Evolutionary conservation across 2,113 vertebrate genomes (phyloP).

Genomic region (Saiga tatarica): DNA sequence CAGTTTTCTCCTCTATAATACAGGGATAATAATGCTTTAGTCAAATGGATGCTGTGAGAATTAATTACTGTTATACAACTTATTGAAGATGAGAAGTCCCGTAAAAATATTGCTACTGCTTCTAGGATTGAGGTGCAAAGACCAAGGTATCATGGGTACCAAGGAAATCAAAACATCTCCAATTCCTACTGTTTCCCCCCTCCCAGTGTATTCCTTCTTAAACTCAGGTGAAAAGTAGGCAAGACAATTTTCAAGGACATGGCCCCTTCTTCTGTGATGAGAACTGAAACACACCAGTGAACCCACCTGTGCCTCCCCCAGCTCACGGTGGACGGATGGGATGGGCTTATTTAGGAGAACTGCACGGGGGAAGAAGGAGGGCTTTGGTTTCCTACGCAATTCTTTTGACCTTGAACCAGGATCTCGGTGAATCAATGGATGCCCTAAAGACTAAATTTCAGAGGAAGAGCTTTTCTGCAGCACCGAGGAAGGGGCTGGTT

Average conservation of each 20-base stretch:
- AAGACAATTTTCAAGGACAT: slow-evolving; percentile 61
- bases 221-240: slow-evolving; percentile 38
- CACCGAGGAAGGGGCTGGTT: background rate
- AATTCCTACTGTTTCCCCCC: slow-evolving; percentile 36
- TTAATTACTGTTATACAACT: slow-evolving; percentile 70
- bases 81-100: slow-evolving; percentile 57
- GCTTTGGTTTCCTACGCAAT: background rate
- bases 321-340: background rate
- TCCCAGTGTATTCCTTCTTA: background rate
- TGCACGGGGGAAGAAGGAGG: background rate
- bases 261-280: slow-evolving; percentile 39
- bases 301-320: background rate
- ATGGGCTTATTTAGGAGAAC: background rate
- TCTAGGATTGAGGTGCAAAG: slow-evolving; percentile 62
- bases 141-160: slow-evolving; percentile 47
- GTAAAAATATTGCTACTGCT: slow-evolving; percentile 58
- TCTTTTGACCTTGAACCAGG: slow-evolving; percentile 63
- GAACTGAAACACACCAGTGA: slow-evolving; percentile 37
- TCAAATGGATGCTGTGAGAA: slow-evolving; percentile 75
- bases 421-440: slow-evolving; percentile 47
- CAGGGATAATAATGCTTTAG: slow-evolving; percentile 70
- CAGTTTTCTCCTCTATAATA: slow-evolving; percentile 64
- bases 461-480: slow-evolving; percentile 34
- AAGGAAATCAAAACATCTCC: slow-evolving; percentile 57
- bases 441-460: slow-evolving; percentile 53